Evolutionary conservation across 2,797 vertebrate genomes (phyloP).

Genomic region (Megaceryle alcyon): DNA sequence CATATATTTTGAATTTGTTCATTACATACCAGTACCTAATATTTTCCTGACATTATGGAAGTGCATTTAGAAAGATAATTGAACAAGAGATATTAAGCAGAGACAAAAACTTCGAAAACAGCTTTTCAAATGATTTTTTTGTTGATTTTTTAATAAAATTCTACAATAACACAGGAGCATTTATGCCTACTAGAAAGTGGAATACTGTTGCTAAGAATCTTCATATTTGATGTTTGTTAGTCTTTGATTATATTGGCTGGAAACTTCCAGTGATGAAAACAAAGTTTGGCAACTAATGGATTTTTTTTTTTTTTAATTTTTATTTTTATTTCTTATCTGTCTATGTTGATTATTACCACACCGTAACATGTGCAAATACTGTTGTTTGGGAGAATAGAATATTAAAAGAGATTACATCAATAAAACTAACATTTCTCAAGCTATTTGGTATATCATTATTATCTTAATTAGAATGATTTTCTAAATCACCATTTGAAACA

Average conservation of each 20-base stretch:
- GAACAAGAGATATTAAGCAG: not conserved
- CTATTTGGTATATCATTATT: not conserved
- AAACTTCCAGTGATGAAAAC: not conserved
- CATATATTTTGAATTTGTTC: not conserved
- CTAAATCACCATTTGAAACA: not conserved
- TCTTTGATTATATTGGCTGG: not conserved
- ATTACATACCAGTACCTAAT: not conserved
- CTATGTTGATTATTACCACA: not conserved
- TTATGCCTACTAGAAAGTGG: not conserved
- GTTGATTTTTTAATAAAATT: not conserved
- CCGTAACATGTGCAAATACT: not conserved
- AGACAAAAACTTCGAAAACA: not conserved
- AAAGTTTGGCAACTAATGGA: not conserved
- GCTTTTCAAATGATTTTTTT: not conserved
- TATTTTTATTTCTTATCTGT: not conserved
- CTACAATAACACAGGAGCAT: not conserved
- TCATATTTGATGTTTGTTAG: not conserved
- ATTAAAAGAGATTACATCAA: not conserved
- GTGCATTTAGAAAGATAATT: not conserved
- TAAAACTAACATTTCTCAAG: not conserved
- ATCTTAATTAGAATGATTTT: not conserved
- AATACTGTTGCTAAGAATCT: not conserved
- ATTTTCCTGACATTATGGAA: not conserved
- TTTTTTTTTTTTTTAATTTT: not conserved
- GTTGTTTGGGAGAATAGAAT: not conserved